phyloP scores from a whole-genome alignment of 2,888 invertebrate species.

The Zygaena filipendulae region DNA sequence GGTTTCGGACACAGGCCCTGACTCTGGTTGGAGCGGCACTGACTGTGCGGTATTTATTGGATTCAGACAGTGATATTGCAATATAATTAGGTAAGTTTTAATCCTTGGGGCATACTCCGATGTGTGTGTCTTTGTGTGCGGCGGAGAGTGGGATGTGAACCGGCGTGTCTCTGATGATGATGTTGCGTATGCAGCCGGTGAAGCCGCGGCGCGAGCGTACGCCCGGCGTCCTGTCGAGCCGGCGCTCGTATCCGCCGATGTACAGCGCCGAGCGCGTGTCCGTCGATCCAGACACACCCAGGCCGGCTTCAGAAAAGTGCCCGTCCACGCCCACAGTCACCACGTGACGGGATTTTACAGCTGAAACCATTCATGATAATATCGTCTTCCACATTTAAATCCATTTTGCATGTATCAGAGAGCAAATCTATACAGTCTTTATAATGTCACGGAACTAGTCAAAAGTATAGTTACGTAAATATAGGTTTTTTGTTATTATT shows the following conservation, averaged over 20 bases:
- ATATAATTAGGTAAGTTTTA: no score
- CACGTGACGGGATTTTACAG: slow-evolving; percentile 90
- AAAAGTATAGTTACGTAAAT: no score
- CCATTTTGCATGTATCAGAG: not conserved
- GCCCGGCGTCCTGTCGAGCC: slow-evolving; percentile 62
- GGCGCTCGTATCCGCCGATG: slow-evolving; percentile 82
- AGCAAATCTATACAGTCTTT: no score
- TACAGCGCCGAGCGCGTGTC: slow-evolving; percentile 88
- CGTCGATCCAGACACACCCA: slow-evolving; percentile 76
- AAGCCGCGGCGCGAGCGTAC: slow-evolving; percentile 77
- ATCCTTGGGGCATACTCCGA: slow-evolving; percentile 83
- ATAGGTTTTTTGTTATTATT: no score
- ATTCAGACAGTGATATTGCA: no score
- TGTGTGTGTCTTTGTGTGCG: slow-evolving; percentile 77
- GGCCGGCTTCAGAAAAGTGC: slow-evolving; percentile 76
- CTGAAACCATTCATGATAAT: slow-evolving; percentile 63
- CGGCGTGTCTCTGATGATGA: slow-evolving; percentile 61
- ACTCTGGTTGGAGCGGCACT: no score
- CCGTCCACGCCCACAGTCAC: slow-evolving; percentile 90
- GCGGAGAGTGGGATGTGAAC: slow-evolving; percentile 48
- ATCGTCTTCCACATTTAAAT: not conserved
- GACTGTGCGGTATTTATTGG: no score
- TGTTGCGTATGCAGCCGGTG: slow-evolving; percentile 82
- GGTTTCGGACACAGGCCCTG: no score
- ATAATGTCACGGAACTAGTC: no score